Evolutionary conservation across 2,113 vertebrate genomes (phyloP).

Genomic region (Lophotis ruficrista): DNA sequence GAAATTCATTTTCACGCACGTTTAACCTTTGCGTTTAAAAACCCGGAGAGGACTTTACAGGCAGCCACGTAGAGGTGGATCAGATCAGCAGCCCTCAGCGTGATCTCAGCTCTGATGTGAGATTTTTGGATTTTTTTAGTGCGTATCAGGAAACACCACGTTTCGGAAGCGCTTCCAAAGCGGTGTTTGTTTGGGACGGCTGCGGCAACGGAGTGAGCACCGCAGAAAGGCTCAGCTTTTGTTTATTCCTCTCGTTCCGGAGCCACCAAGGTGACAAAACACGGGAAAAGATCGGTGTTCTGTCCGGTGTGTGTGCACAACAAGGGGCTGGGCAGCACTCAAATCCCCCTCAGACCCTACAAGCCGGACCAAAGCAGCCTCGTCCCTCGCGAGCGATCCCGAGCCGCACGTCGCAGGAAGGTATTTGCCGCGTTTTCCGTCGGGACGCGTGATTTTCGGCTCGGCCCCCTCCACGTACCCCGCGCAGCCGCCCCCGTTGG

Average conservation of each 20-base stretch:
- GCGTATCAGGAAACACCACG: no score
- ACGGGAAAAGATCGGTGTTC: accelerated
- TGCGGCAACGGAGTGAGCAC: accelerated
- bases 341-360: neutral
- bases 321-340: accelerated
- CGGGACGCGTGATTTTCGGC: accelerated
- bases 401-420: accelerated
- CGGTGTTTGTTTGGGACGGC: accelerated
- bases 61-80: accelerated
- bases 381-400: accelerated
- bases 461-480: constrained; percentile 72
- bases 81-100: accelerated
- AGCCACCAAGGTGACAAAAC: accelerated
- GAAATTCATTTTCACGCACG: accelerated
- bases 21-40: accelerated
- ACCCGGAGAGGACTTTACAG: accelerated
- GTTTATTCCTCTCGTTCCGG: neutral
- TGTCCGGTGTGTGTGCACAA: accelerated
- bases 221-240: neutral
- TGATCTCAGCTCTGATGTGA: neutral
- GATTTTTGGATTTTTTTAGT: neutral
- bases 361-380: accelerated
- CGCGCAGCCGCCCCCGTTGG: constrained; percentile 79
- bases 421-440: accelerated
- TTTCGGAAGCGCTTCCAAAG: neutral